These are phyloP conservation scores for Octonoba sinensis DNA, from an alignment of 2,888 invertebrate genomes.

Conservation along the genomic window DNA sequence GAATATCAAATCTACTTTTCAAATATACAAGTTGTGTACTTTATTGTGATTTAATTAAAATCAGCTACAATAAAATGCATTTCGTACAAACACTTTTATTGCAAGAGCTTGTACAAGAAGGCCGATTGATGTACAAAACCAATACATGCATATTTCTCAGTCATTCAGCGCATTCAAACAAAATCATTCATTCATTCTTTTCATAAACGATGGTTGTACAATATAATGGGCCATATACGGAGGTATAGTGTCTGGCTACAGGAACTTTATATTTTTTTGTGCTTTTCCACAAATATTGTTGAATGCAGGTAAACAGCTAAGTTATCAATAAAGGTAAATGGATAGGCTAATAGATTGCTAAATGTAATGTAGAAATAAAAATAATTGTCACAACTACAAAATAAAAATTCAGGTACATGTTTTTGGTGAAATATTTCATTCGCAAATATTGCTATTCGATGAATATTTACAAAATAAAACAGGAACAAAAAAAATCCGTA, in stretches of 20 bases:
- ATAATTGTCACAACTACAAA: background rate
- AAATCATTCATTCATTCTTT: constrained; percentile 31
- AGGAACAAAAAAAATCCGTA: background rate
- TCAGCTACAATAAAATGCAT: background rate
- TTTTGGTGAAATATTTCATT: too few species aligned
- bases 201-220: constrained; percentile 61
- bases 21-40: too few species aligned
- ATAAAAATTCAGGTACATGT: background rate
- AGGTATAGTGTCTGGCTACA: constrained; percentile 65
- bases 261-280: constrained; percentile 52
- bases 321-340: constrained; percentile 2
- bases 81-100: constrained; percentile 64
- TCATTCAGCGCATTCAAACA: constrained; percentile 43
- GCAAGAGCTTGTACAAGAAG: constrained; percentile 65
- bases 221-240: constrained; percentile 63
- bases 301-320: constrained; percentile 19
- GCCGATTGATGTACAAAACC: constrained; percentile 64
- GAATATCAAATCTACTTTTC: too few species aligned
- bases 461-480: background rate
- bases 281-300: constrained; percentile 29
- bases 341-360: background rate
- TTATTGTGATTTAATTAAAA: too few species aligned
- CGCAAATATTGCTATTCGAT: too few species aligned
- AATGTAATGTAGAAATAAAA: background rate
- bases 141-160: constrained; percentile 50